Conservation (phyloP, 2,113 vertebrate species). For the Polypterus senegalus region DNA sequence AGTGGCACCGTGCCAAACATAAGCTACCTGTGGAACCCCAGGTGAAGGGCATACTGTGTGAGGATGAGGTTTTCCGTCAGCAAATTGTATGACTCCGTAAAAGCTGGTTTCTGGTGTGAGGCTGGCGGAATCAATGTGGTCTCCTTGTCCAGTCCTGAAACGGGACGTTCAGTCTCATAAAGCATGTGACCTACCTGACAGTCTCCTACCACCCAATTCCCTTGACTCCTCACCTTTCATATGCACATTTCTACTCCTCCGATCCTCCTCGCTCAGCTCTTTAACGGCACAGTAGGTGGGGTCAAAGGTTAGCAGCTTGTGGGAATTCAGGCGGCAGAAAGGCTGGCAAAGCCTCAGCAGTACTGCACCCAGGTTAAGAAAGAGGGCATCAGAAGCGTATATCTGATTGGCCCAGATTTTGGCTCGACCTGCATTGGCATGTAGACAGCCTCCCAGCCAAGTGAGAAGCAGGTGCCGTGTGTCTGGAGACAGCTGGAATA, state of each 20-base stretch:
- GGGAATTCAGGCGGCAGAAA: conserved; percentile 79
- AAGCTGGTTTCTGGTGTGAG: conserved; percentile 61
- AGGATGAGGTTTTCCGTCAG: conserved; percentile 92
- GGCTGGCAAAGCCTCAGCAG: conserved; percentile 94
- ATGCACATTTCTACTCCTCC: conserved; percentile 76
- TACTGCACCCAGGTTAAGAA: conserved; percentile 83
- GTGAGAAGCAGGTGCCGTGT: conserved; percentile 82
- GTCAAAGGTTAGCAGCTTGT: conserved; percentile 84
- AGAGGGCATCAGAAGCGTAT: conserved; percentile 90
- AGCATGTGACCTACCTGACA: too few relatives aligned
- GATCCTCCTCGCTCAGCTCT: conserved; percentile 85
- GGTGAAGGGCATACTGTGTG: conserved; percentile 77
- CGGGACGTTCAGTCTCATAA: background rate
- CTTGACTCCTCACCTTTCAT: conserved; percentile 57
- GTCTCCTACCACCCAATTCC: too few relatives aligned
- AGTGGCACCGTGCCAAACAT: background rate
- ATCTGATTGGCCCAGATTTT: conserved; percentile 98
- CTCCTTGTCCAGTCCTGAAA: conserved; percentile 86
- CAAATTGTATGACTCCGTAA: conserved; percentile 78
- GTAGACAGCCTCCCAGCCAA: conserved; percentile 89
- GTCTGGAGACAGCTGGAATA: conserved; percentile 80
- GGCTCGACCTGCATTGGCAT: conserved; percentile 77
- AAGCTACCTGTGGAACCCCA: conserved; percentile 84
- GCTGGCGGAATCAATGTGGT: conserved; percentile 80
- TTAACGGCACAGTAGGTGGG: conserved; percentile 85